Conservation (phyloP, 2,113 vertebrate species). For the Atlantisia rogersi region DNA sequence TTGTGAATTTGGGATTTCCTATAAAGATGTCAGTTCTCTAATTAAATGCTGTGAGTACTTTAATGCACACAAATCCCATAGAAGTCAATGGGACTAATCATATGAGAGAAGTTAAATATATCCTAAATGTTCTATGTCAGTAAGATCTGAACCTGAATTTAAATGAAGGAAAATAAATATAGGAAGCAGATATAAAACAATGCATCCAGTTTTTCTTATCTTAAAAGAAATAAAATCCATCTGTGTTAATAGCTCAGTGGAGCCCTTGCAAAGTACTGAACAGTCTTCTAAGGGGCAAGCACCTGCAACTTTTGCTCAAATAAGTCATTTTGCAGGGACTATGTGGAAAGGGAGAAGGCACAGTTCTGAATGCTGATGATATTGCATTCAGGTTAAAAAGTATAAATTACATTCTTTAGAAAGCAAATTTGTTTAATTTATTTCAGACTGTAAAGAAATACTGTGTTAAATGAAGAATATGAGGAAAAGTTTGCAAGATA, state of each 20-base stretch:
- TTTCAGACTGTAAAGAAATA: conserved; percentile 49
- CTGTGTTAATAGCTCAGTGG: not conserved
- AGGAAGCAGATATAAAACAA: not conserved
- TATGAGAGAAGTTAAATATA: not conserved
- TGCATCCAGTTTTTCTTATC: not conserved
- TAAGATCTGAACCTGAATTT: not conserved
- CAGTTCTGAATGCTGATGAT: not conserved
- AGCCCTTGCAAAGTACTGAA: not conserved
- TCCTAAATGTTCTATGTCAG: not conserved
- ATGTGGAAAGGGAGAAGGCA: not conserved
- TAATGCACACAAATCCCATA: not conserved
- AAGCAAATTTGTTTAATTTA: conserved; percentile 30
- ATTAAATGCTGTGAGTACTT: not conserved
- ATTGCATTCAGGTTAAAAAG: conserved; percentile 1
- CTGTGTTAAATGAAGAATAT: conserved; percentile 34
- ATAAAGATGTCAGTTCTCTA: not conserved
- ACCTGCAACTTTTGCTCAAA: not conserved
- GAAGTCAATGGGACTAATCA: not conserved
- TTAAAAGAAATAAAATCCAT: conserved; percentile 9
- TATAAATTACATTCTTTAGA: conserved; percentile 30
- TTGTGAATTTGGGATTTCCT: not conserved
- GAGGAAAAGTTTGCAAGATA: conserved; percentile 1
- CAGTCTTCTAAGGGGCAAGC: not conserved
- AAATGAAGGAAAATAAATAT: not conserved
- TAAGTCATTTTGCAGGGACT: not conserved